Base-by-base conservation (phyloP, 2,797 vertebrate genomes). In the Dermochelys coriacea region DNA sequence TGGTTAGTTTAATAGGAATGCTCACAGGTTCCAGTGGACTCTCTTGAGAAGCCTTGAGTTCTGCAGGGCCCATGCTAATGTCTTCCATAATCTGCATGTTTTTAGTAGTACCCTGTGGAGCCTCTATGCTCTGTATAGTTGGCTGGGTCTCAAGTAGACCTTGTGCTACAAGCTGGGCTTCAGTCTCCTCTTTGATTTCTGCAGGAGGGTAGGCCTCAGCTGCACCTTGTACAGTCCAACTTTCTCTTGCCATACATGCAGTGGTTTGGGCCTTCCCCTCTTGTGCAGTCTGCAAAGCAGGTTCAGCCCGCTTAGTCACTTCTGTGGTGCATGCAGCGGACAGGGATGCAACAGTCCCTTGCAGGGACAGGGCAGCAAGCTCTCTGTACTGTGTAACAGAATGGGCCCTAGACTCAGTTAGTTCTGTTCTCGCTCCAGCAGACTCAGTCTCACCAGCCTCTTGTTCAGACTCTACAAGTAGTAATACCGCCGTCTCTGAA, bases 351-450 rank as follows among this genome's bases (percentile, higher is more conserved):
- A 14, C 61, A n/a, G 50, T 34, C 50, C 51, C 57, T 51, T 7
- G 21, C 25, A 51, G 23, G 59, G 29, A 51, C 4, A 34, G 71
- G 84, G 71, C 87, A 91, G 75, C n/a, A 74, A 19, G 11, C 3
- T 47, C 45, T 14, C 55, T n/a, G 81, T 34, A 4, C 57, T n/a
- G 55, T 29, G 74, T 80, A 80, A 74, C 77, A 84, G 41, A 27
- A 6, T 29, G 77, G 9, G 7, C 8, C 1, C 34, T 41, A 1
- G 45, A 0, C 54, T 18, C 45, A 0, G 0, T 0, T 15, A 74
- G 71, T 77, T 75, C 27, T 11, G 77, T 64, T 59, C 90, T 55
- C 49, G 93, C 59, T 14, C 8, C n/a, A 64, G 75, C n/a, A 80
- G 85, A 16, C 55, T 41, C 49, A 2, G 21, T 82, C 11, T 4